Conservation (phyloP, 2,113 vertebrate species). For the Anguilla rostrata region DNA sequence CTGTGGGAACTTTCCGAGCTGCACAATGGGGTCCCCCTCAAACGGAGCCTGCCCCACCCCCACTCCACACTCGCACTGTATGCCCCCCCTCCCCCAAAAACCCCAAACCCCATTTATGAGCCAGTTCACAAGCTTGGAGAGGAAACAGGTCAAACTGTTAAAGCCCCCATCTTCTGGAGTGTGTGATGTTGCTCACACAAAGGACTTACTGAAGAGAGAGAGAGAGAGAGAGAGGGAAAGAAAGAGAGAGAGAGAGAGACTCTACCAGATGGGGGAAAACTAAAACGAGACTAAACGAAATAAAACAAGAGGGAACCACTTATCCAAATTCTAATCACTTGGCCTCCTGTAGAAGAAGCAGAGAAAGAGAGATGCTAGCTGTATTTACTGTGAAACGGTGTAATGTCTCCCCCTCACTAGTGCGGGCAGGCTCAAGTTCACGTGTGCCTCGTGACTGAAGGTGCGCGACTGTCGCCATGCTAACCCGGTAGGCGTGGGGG, state of each 20-base stretch:
- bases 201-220: background rate
- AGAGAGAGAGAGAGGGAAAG: background rate
- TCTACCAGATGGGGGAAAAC: background rate
- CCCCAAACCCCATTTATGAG: background rate
- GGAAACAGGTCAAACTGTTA: conserved; percentile 5
- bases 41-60: background rate
- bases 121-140: background rate
- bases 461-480: conserved; percentile 64
- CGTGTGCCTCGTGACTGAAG: conserved; percentile 54
- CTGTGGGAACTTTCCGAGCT: conserved; percentile 9
- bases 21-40: conserved; percentile 3
- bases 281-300: background rate
- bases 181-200: conserved; percentile 4
- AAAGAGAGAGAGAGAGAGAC: background rate
- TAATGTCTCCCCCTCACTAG: conserved; percentile 22
- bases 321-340: conserved; percentile 18
- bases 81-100: background rate
- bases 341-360: conserved; percentile 7
- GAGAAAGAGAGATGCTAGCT: conserved; percentile 68
- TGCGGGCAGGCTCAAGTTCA: conserved; percentile 46
- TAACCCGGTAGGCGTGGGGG: conserved; percentile 49
- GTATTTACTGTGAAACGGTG: conserved; percentile 63
- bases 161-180: conserved; percentile 4
- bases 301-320: background rate
- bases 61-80: background rate